Evolutionary conservation across 2,888 invertebrate species (phyloP).

Genomic region (Saturnia japonica): DNA sequence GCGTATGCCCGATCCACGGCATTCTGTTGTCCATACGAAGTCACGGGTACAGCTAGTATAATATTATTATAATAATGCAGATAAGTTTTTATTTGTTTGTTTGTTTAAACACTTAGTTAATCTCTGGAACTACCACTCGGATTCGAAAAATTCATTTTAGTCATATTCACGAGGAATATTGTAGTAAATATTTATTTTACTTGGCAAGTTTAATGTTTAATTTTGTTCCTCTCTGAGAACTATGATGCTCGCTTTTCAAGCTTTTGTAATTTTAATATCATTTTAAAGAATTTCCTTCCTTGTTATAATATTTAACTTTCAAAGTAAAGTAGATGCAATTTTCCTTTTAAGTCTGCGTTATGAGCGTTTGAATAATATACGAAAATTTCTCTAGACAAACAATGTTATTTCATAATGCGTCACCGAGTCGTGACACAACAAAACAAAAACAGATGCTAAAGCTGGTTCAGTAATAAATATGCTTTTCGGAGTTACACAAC

Average conservation of each 20-base stretch:
- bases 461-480: background rate
- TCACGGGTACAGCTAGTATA: too few species aligned
- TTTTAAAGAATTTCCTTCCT: background rate
- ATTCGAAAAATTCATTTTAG: too few species aligned
- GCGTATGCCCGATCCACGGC: too few species aligned
- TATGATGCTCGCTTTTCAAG: background rate
- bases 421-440: background rate
- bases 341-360: background rate
- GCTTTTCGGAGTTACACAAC: too few species aligned
- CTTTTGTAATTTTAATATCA: background rate
- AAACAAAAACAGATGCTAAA: background rate
- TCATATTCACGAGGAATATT: too few species aligned
- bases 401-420: background rate
- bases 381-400: background rate
- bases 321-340: conserved; percentile 5
- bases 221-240: background rate
- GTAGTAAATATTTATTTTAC: background rate
- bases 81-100: too few species aligned
- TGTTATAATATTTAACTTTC: background rate
- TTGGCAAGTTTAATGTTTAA: background rate
- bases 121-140: too few species aligned
- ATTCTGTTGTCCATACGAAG: too few species aligned
- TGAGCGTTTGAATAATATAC: background rate
- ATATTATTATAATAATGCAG: too few species aligned
- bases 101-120: too few species aligned